A percentile compares a stretch with the other conserved stretches of the same genome.
Evolutionary conservation across 2,113 vertebrate genomes (phyloP).

Genomic region (Lanius ludovicianus): DNA sequence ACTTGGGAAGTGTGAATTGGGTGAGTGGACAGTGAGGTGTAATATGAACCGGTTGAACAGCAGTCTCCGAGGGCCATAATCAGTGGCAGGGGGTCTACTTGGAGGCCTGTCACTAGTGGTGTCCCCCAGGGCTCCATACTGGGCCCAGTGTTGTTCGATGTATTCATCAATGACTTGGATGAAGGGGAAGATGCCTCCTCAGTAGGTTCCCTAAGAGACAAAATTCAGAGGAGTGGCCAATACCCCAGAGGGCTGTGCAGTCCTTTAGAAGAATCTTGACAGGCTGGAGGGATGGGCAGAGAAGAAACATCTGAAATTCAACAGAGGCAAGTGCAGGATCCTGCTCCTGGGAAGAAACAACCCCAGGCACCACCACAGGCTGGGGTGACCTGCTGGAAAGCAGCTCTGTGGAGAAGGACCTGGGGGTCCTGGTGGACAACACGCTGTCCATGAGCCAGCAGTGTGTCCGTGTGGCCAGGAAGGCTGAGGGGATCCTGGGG

Average conservation of each 20-base stretch:
- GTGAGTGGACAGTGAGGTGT: no score
- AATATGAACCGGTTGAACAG: background rate
- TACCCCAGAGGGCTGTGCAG: background rate
- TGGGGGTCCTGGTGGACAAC: background rate
- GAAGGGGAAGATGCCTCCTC: background rate
- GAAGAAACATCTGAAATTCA: background rate
- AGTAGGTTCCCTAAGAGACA: background rate
- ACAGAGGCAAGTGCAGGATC: rapidly evolving
- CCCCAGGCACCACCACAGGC: background rate
- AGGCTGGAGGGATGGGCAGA: background rate
- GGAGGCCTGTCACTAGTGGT: background rate
- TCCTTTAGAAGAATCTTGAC: rapidly evolving
- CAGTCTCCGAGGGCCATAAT: background rate
- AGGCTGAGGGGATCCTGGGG: background rate
- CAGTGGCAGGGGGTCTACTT: background rate
- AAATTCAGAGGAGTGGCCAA: rapidly evolving
- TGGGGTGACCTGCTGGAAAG: background rate
- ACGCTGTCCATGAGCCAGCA: background rate
- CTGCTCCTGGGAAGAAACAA: no score
- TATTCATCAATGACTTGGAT: background rate
- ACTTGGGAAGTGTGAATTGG: no score
- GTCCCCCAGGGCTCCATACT: no score
- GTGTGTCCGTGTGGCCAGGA: background rate
- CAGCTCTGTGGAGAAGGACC: background rate
- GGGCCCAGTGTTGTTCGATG: background rate